These are phyloP conservation scores for Lepisosteus osseus DNA, from an alignment of 2,113 vertebrate genomes.

Conservation along the genomic window DNA sequence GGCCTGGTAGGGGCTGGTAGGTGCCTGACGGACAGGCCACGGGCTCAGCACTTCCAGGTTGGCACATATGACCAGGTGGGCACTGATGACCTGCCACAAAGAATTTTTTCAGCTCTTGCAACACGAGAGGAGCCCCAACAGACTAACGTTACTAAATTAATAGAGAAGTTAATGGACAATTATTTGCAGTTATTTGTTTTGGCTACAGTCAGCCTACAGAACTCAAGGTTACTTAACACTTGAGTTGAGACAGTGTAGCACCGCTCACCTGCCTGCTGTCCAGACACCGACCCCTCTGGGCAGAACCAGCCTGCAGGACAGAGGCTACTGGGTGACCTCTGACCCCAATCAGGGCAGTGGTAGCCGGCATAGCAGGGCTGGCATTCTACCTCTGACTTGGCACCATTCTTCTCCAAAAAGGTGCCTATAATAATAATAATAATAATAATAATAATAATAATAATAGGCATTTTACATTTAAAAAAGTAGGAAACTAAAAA, in stretches of 20 bases:
- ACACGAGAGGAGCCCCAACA: no score
- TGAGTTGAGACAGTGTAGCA: no score
- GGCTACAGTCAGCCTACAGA: no score
- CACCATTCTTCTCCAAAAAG: conserved; percentile 62
- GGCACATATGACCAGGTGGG: conserved; percentile 71
- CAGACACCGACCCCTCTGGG: conserved; percentile 67
- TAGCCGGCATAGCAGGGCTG: conserved; percentile 70
- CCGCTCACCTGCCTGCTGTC: conserved; percentile 64
- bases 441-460: not conserved
- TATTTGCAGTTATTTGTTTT: no score
- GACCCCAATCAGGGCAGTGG: conserved; percentile 75
- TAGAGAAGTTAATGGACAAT: no score
- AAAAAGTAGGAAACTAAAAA: no score
- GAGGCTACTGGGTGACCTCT: conserved; percentile 58
- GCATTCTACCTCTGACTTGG: conserved; percentile 64
- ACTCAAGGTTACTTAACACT: no score
- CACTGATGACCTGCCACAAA: conserved; percentile 58
- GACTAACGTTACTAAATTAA: no score
- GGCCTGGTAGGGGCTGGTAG: conserved; percentile 65
- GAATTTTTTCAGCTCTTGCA: not conserved
- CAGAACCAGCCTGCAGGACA: conserved; percentile 84
- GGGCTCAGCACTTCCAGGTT: conserved; percentile 68
- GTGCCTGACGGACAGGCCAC: conserved; percentile 69
- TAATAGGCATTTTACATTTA: no score
- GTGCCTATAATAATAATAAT: conserved; percentile 61